Evolutionary conservation across 2,113 vertebrate genomes (phyloP).

Genomic region (Pristiophorus japonicus): DNA sequence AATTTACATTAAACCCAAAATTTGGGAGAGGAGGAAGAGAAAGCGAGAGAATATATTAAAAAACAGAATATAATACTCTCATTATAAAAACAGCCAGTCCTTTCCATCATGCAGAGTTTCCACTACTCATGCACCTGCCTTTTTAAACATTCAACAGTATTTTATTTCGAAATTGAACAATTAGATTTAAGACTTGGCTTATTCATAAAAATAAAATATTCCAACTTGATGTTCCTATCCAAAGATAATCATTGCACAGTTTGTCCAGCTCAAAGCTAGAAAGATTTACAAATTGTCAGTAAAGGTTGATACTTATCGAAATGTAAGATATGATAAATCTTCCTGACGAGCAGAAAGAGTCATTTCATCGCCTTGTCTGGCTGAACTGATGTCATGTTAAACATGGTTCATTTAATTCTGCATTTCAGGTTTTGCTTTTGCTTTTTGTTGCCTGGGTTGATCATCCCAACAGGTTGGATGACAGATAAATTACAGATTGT

Average conservation of each 20-base stretch:
- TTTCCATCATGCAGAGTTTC: not conserved
- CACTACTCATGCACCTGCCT: not conserved
- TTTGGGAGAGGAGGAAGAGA: not conserved
- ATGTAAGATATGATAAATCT: not conserved
- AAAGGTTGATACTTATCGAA: not conserved
- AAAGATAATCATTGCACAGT: not conserved
- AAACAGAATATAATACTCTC: no score
- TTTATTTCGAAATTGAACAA: not conserved
- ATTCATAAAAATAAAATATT: not conserved
- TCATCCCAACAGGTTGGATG: constrained; percentile 38
- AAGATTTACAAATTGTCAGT: not conserved
- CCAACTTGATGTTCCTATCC: not conserved
- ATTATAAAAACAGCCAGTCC: no score
- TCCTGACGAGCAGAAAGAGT: not conserved
- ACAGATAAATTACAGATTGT: constrained; percentile 37
- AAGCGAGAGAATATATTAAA: not conserved
- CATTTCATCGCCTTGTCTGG: not conserved
- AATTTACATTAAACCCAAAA: not conserved
- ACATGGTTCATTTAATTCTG: constrained; percentile 37
- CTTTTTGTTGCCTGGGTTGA: constrained; percentile 35
- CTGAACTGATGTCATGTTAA: constrained; percentile 12
- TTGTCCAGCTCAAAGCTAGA: not conserved
- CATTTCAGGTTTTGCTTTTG: constrained; percentile 18
- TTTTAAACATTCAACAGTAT: not conserved
- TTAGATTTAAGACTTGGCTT: not conserved